Evolutionary conservation across 2,888 invertebrate species (phyloP).

Genomic region (Isoperla grammatica): DNA sequence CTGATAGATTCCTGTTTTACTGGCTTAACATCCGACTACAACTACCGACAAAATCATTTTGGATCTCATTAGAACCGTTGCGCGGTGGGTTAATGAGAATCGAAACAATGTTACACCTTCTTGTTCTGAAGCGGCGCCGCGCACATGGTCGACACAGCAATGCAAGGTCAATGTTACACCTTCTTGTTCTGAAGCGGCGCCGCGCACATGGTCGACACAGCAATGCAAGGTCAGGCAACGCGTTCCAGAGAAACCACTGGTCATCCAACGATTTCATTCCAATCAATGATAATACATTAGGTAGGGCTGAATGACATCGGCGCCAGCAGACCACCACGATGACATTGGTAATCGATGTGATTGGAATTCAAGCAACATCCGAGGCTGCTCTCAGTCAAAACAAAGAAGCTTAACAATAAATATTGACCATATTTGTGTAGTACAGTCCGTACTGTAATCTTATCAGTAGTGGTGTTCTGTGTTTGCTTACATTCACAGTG

Average conservation of each 20-base stretch:
- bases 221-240: neutral
- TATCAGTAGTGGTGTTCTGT: no score
- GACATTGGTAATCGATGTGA: neutral
- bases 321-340: neutral
- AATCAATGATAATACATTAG: neutral
- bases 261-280: neutral
- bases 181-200: neutral
- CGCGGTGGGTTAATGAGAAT: neutral
- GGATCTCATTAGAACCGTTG: conserved; percentile 5
- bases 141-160: neutral
- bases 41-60: conserved; percentile 11
- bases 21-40: conserved; percentile 12
- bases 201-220: neutral
- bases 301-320: conserved; percentile 1
- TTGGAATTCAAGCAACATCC: no score
- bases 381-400: neutral
- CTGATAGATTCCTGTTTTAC: conserved; percentile 19
- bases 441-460: no score
- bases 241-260: neutral
- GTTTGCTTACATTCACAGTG: no score
- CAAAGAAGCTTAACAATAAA: neutral
- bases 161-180: neutral
- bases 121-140: neutral
- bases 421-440: neutral
- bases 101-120: neutral